Base-by-base conservation (phyloP, 1,140 invertebrate species). In the Hyphantria cunea region DNA sequence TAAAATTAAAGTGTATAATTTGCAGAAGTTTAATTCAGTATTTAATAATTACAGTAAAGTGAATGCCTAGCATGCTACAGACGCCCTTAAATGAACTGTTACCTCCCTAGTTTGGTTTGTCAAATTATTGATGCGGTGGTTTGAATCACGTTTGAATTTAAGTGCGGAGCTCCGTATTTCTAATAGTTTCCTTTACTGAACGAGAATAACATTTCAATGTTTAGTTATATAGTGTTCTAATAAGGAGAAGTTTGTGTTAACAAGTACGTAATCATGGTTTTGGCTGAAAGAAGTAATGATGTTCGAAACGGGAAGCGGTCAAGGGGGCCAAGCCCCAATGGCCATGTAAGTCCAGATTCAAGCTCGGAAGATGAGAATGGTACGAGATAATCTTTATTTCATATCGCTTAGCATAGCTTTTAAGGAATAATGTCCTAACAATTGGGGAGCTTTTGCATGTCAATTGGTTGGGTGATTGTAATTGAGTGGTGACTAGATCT, bases 261-360 rank as follows among this genome's bases (percentile, higher is more conserved):
- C 54, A 56, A 72, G 71, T 71, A 66, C 34, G 52, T 64, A 80
- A 92, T 90, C 83, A 97, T 97, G 96, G 96, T 97, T 80, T 93
- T 97, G 84, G 95, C 96, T 9, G 96, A 97, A 84, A 95, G 95
- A 92, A 96, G 95, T 91, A 93, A 92, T 65, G 95, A 96, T 89
- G 93, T 95, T 66, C 92, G 96, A 79, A 97, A 97, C 90, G 96
- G 96, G 47, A 93, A 96, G 70, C 93, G 96, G 89, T 97, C 96
- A 67, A 93, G 96, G 81, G 96, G 96, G 81, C 95, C 96, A 78
- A 97, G 96, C 92, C 96, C 96, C 61, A 97, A 96, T 93, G 95
- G 95, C 68, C 95, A 96, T 90, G 93, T 93, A 76, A 94, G 93
- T 77, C 95, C 95, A 48, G 95, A 95, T 68, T 94, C 94, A 48